Conservation (phyloP, 2,888 invertebrate species). For the Callimorpha dominula region DNA sequence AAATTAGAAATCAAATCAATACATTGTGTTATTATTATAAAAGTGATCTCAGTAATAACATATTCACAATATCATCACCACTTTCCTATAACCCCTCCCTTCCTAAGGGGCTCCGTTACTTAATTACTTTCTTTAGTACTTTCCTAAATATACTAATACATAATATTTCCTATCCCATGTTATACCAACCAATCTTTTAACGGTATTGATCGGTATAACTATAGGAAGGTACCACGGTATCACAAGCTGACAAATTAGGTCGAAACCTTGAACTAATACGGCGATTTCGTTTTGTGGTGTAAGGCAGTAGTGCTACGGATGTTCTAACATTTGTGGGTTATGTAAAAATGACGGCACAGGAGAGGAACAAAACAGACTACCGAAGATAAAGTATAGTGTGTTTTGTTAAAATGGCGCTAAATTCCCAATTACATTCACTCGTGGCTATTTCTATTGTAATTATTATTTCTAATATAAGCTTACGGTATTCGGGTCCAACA, state of each 20-base stretch:
- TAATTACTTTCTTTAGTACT: background rate
- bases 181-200: constrained; percentile 2
- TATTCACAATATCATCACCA: background rate
- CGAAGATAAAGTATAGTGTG: too few relatives aligned
- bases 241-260: constrained; percentile 13
- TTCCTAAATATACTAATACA: background rate
- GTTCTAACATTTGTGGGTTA: background rate
- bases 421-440: too few relatives aligned
- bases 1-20: too few relatives aligned
- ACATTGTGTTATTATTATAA: too few relatives aligned
- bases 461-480: too few relatives aligned
- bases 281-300: background rate
- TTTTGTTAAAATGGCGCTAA: too few relatives aligned
- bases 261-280: constrained; percentile 5
- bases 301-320: background rate
- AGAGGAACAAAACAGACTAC: too few relatives aligned
- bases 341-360: too few relatives aligned
- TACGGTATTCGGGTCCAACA: too few relatives aligned
- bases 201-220: constrained; percentile 7
- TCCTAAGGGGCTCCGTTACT: too few relatives aligned
- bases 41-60: background rate
- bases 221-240: constrained; percentile 7
- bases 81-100: background rate
- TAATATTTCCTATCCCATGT: background rate
- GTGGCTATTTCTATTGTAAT: too few relatives aligned